Conservation (phyloP, 2,888 invertebrate species). For the Conomelus anceps region DNA sequence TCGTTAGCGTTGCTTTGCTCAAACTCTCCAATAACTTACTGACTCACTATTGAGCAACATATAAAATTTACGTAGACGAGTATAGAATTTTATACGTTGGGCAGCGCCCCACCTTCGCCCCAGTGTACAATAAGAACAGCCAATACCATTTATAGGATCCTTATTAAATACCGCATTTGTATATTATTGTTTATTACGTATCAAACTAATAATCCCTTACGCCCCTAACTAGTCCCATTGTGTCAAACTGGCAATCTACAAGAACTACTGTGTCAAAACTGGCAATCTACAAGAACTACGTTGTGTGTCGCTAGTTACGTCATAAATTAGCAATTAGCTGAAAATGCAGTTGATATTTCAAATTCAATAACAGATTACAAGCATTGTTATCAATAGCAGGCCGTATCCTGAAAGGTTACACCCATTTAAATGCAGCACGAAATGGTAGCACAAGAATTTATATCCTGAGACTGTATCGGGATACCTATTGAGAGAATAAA, state of each 20-base stretch:
- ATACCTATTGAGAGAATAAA: background rate
- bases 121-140: too few relatives aligned
- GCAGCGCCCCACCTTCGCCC: too few relatives aligned
- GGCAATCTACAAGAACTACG: too few relatives aligned
- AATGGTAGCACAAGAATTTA: background rate
- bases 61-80: too few relatives aligned
- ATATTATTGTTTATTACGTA: too few relatives aligned
- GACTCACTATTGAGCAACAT: too few relatives aligned
- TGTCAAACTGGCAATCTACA: background rate
- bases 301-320: background rate
- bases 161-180: too few relatives aligned
- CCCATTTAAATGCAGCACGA: background rate
- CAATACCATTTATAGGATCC: too few relatives aligned
- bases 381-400: background rate
- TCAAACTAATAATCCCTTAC: background rate
- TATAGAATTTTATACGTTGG: too few relatives aligned
- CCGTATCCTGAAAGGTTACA: background rate
- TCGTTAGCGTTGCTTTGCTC: too few relatives aligned
- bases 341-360: background rate
- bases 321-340: background rate
- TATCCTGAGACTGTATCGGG: background rate
- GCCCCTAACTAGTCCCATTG: background rate
- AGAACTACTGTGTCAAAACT: background rate
- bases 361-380: background rate
- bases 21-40: too few relatives aligned